Conservation (phyloP, 2,113 vertebrate species). For the Pseudorasbora parva region DNA sequence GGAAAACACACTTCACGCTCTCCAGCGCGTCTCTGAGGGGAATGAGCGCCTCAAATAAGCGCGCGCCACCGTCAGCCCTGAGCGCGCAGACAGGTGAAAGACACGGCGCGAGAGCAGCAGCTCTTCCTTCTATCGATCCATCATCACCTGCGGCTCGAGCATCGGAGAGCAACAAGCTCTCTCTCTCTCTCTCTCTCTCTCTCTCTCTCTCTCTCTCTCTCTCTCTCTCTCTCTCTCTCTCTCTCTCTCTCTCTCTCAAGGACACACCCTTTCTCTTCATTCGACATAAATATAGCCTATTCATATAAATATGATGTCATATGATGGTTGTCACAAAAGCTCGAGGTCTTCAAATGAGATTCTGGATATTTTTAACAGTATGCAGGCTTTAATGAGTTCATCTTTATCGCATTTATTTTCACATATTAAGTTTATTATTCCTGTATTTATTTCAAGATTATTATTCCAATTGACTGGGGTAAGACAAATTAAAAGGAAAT, state of each 20-base stretch:
- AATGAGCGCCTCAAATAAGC: background rate
- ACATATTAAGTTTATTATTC: background rate
- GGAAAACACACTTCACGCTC: background rate
- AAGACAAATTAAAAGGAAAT: background rate
- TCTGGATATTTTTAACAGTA: no score
- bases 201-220: slow-evolving; percentile 15
- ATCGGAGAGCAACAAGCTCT: background rate
- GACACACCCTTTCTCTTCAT: background rate
- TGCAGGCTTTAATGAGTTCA: background rate
- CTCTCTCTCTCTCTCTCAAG: background rate
- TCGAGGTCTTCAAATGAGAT: background rate
- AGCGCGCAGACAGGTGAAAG: slow-evolving; percentile 44
- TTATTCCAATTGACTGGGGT: no score
- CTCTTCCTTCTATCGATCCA: slow-evolving; percentile 45
- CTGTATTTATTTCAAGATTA: no score
- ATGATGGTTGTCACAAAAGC: background rate
- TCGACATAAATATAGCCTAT: slow-evolving; percentile 5
- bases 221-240: slow-evolving; percentile 21
- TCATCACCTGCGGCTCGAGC: slow-evolving; percentile 17
- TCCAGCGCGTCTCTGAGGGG: background rate
- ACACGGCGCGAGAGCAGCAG: slow-evolving; percentile 52
- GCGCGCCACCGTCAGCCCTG: background rate
- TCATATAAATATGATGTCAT: background rate
- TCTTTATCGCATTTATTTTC: background rate
- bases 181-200: slow-evolving; percentile 12